phyloP scores from a whole-genome alignment of 2,113 vertebrate species.

The Lasiurus cinereus region DNA sequence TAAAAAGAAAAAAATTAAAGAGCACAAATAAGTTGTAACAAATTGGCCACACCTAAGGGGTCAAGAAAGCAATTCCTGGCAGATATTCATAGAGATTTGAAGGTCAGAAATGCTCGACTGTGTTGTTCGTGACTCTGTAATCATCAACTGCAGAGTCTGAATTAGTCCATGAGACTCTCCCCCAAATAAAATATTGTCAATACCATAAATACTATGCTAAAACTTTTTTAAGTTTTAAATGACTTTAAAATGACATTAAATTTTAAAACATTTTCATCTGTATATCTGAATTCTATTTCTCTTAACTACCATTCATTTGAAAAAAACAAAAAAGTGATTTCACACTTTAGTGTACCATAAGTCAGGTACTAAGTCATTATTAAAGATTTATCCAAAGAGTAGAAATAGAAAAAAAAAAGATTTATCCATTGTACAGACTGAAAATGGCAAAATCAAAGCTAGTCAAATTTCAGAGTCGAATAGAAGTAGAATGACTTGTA shows the following conservation, averaged over 20 bases:
- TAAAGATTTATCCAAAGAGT: neutral
- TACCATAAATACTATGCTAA: neutral
- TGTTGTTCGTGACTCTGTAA: neutral
- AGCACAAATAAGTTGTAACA: neutral
- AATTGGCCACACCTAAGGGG: neutral
- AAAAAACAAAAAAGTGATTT: conserved; percentile 25
- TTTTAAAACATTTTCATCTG: neutral
- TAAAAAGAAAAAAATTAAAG: neutral
- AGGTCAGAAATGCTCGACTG: neutral
- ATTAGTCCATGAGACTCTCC: neutral
- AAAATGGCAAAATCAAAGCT: conserved; percentile 26
- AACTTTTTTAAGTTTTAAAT: neutral
- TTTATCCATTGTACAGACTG: neutral
- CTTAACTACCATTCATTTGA: neutral
- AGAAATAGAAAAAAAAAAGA: too few species aligned
- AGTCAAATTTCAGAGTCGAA: conserved; percentile 37
- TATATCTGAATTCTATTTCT: conserved; percentile 10
- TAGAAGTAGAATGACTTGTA: neutral
- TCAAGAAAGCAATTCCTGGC: neutral
- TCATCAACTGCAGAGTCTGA: neutral
- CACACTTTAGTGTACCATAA: neutral
- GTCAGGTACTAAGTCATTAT: neutral
- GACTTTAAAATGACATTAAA: conserved; percentile 9
- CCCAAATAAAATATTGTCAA: neutral
- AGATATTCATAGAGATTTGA: neutral